Conservation (phyloP, 2,113 vertebrate genomes). For the Scartelaos histophorus region DNA sequence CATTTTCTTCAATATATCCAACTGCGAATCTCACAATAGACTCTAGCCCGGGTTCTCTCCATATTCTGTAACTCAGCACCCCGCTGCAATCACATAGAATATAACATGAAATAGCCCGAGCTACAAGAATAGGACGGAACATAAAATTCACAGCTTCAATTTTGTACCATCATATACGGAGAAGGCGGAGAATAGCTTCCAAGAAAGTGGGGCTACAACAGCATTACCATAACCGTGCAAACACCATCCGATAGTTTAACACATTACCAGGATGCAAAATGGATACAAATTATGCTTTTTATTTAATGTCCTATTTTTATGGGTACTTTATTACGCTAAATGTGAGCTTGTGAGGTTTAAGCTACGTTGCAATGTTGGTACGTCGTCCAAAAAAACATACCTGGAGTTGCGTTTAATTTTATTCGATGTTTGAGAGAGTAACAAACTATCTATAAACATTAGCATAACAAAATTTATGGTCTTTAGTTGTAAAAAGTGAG, state of each 20-base stretch:
- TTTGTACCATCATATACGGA: background rate
- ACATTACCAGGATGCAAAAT: background rate
- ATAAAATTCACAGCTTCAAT: background rate
- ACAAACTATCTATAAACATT: too few relatives aligned
- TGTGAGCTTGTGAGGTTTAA: too few relatives aligned
- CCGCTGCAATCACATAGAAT: background rate
- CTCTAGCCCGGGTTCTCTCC: background rate
- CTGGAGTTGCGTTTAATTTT: too few relatives aligned
- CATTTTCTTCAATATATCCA: background rate
- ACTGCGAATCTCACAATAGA: background rate
- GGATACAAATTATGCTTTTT: too few relatives aligned
- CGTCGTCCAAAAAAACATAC: too few relatives aligned
- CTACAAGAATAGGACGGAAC: background rate
- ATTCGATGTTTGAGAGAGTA: too few relatives aligned
- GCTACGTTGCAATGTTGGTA: too few relatives aligned
- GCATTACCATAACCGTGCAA: background rate
- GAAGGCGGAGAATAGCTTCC: background rate
- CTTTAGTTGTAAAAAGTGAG: too few relatives aligned
- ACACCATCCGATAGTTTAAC: background rate
- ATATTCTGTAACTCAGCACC: background rate
- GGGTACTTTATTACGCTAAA: too few relatives aligned
- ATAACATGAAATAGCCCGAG: background rate
- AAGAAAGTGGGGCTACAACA: background rate
- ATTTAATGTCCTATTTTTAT: too few relatives aligned
- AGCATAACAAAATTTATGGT: too few relatives aligned